Percentiles rank a stretch among this genome's conserved stretches.
Conservation (phyloP, 2,113 vertebrate species). For the Gnathonemus echidnorhynchus region DNA sequence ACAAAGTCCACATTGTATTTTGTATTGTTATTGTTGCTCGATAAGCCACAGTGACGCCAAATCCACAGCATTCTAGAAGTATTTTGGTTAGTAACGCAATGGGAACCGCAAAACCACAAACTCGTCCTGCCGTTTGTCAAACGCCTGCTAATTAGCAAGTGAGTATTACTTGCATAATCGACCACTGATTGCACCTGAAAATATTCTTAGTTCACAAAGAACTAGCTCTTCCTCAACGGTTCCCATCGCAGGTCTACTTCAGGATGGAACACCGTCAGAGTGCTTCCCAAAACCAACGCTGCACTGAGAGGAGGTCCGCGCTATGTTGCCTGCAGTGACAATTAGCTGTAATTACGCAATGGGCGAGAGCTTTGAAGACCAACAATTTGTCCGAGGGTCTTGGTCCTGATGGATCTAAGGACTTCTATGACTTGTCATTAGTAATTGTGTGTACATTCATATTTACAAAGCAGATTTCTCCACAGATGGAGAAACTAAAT, state of each 20-base stretch:
- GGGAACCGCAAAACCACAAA: background rate
- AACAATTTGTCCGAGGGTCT: slow-evolving; percentile 46
- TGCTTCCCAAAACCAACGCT: background rate
- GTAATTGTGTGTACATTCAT: slow-evolving; percentile 66
- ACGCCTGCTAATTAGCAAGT: slow-evolving; percentile 49
- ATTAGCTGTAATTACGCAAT: slow-evolving; percentile 70
- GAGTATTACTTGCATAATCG: slow-evolving; percentile 63
- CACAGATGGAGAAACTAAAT: slow-evolving; percentile 17
- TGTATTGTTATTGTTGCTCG: background rate
- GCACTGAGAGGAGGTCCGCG: slow-evolving; percentile 26
- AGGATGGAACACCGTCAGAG: slow-evolving; percentile 39
- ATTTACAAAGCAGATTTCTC: slow-evolving; percentile 69
- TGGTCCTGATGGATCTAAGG: slow-evolving; percentile 51
- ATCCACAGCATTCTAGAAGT: background rate
- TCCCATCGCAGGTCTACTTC: slow-evolving; percentile 43
- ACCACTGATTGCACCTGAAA: slow-evolving; percentile 56
- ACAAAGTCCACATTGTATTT: background rate
- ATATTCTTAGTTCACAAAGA: slow-evolving; percentile 56
- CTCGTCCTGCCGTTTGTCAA: slow-evolving; percentile 10
- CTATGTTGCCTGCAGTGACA: slow-evolving; percentile 57
- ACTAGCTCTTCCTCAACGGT: slow-evolving; percentile 52
- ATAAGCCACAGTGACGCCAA: background rate
- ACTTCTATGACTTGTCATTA: slow-evolving; percentile 66
- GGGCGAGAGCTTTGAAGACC: slow-evolving; percentile 61
- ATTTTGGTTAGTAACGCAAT: background rate